Base-by-base conservation (phyloP, 2,113 vertebrate species). In the Ameiurus melas region DNA sequence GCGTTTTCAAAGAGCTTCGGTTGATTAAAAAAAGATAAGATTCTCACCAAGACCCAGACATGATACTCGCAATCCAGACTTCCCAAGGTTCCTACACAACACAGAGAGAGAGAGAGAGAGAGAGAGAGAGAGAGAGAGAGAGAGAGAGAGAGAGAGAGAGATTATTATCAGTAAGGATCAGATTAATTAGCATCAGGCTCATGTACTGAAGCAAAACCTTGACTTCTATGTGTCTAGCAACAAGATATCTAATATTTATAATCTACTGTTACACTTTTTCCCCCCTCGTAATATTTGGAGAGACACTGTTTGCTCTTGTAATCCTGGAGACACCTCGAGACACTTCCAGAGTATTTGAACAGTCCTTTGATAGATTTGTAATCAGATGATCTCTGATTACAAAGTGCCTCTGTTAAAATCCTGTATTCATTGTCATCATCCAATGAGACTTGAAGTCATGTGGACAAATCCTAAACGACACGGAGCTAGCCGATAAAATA, bases 21-120 rank as follows among this genome's bases (percentile, higher is more conserved):
- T 1, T 55, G 2, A n/a, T 25, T 19, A 33, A 33, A 17, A 36
- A 57, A 80, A 36, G 17, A 33, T 82, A 13, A 36, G 12, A 17
- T 27, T 89, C 90, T 91, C 87, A 91, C 90, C 90, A 39, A 91
- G 89, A 5, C 90, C 90, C 10, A 91, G 64, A 82, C 90, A 91
- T 22, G 90, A 91, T 55, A 91, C 90, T 85, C 90, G 87, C 55
- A 91, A 80, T 85, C 90, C 90, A 87, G 90, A 91, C 85, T 91
- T 91, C 58, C 89, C 89, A 57, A 78, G 85, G 64, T 89, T 88
- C 62, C 83, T 90, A 77, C 75, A 86, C 70, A 36, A 70, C 33
- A 91, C 88, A 89, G 60, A 87, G 62, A 91, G 79, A 83, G 86
- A 89, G 86, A 88, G 75, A 79, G 36, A 87, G 84, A 58, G 64